A percentile compares a stretch with the other conserved stretches of the same genome.
These are phyloP conservation scores for Oreonectes daqikongensis DNA, from an alignment of 2,797 vertebrate species.

Conservation along the genomic window DNA sequence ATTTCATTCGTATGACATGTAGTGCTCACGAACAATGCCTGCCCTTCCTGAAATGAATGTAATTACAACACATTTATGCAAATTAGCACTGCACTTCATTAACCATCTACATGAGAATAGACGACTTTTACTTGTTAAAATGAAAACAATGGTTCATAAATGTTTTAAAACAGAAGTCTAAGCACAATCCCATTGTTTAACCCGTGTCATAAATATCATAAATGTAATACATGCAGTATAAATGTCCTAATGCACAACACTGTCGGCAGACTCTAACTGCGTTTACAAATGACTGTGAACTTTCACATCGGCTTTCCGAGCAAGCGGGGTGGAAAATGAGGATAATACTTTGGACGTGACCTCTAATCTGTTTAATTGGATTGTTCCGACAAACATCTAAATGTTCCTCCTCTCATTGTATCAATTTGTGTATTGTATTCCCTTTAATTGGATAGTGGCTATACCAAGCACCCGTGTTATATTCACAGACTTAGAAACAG, in stretches of 20 bases:
- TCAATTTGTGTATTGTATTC: constrained; percentile 20
- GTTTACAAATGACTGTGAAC: constrained; percentile 34
- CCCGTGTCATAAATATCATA: background rate
- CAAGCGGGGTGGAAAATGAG: background rate
- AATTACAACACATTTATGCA: background rate
- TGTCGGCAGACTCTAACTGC: constrained; percentile 17
- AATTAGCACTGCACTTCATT: background rate
- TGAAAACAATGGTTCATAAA: background rate
- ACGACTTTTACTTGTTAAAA: background rate
- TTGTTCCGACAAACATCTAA: constrained; percentile 17
- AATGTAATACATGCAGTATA: background rate
- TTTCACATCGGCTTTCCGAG: background rate
- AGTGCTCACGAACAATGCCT: background rate
- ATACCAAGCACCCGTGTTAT: background rate
- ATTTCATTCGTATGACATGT: background rate
- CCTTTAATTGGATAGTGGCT: constrained; percentile 14
- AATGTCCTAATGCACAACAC: background rate
- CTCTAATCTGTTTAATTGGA: constrained; percentile 35
- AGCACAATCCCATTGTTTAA: background rate
- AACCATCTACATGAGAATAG: background rate
- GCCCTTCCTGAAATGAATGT: background rate
- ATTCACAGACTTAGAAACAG: background rate
- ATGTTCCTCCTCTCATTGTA: background rate
- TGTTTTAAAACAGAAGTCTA: background rate
- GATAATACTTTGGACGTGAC: background rate